Conservation (phyloP, 1,140 invertebrate genomes). For the Cyphomyrmex costatus region DNA sequence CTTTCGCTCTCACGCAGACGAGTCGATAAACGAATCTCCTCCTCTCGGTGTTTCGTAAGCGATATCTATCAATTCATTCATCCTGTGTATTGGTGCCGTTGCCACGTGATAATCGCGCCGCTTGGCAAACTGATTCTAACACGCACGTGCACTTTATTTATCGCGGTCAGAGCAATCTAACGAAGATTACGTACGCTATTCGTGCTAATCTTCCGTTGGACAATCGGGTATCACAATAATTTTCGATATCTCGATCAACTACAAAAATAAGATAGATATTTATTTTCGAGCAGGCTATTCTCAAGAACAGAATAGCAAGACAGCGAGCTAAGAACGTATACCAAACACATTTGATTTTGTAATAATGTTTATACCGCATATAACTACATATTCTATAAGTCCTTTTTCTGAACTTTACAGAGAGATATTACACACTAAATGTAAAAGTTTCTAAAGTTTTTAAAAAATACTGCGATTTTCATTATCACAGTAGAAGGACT, state of each 20-base stretch:
- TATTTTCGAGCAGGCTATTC: background rate
- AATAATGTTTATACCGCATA: background rate
- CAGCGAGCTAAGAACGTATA: background rate
- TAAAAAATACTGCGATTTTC: background rate
- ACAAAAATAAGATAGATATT: background rate
- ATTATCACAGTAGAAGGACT: background rate
- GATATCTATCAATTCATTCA: slow-evolving; percentile 38
- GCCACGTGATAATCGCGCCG: slow-evolving; percentile 29
- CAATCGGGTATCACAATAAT: background rate
- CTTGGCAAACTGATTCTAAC: slow-evolving; percentile 6
- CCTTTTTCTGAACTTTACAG: background rate
- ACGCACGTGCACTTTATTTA: background rate
- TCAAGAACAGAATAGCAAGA: background rate
- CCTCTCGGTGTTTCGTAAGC: slow-evolving; percentile 32
- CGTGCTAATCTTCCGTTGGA: background rate
- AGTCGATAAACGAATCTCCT: background rate
- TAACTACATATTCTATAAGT: background rate
- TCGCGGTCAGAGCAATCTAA: background rate
- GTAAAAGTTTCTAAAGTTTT: background rate
- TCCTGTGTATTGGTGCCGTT: background rate
- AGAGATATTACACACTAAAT: background rate
- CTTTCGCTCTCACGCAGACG: background rate
- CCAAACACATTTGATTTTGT: background rate
- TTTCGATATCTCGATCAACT: background rate
- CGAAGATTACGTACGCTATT: background rate